phyloP scores from a whole-genome alignment of 23 tunicate genomes.

The Phallusia fumigata region DNA sequence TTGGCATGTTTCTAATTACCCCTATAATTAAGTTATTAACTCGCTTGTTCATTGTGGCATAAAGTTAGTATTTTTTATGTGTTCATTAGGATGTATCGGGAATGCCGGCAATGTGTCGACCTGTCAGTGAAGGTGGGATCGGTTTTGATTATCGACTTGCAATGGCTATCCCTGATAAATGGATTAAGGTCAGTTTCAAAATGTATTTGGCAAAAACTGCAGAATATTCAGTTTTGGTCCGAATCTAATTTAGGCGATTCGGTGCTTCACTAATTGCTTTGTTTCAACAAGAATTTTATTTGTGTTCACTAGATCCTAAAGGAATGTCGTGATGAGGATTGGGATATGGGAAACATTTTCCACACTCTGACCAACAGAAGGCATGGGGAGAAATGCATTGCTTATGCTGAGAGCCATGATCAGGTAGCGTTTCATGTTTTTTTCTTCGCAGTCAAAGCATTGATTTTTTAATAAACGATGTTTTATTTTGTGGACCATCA shows the following conservation, averaged over 20 bases:
- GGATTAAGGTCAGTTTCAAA: conserved; percentile 82
- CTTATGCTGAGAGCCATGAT: conserved; percentile 99
- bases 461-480: no score
- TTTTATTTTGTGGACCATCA: no score
- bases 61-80: neutral
- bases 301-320: conserved; percentile 59
- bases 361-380: conserved; percentile 89
- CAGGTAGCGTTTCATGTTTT: conserved; percentile 62
- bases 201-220: no score
- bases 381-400: conserved; percentile 95
- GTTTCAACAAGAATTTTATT: no score
- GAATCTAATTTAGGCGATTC: no score
- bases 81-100: conserved; percentile 99
- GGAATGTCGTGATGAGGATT: conserved; percentile 91
- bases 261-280: no score
- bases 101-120: conserved; percentile 99
- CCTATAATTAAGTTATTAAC: no score
- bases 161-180: conserved; percentile 98
- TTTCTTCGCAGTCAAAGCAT: neutral
- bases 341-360: conserved; percentile 83
- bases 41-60: no score
- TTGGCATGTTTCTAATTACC: no score
- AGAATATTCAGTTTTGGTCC: no score
- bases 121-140: conserved; percentile 89
- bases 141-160: conserved; percentile 98